Evolutionary conservation across 2,797 vertebrate genomes (phyloP), one percentile per base, ranked within the genome.

Genomic region (Etheostoma nigrum): DNA sequence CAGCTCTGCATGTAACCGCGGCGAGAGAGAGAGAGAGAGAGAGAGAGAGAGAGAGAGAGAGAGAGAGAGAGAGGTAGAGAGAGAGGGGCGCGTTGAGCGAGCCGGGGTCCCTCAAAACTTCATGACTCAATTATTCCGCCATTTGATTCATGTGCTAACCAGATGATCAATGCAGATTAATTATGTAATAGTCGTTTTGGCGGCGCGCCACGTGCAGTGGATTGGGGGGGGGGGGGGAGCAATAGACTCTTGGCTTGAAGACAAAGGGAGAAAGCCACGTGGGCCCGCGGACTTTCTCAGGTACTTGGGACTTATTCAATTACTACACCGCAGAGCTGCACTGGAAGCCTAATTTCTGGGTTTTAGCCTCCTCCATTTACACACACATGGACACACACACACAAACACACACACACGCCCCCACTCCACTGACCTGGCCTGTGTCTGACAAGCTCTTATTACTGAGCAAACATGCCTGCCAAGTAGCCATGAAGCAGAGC

Each of bases 91-190:
- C 30, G 0, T 13, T 1, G 36, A 23, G 57, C 6, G 44, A 66
- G 21, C 23, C 5, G 8, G 68, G 70, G 67, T 40, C 36, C 79
- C 84, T 81, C 74, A 60, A 79, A 86, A 87, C 86, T 80, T 89
- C 89, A 89, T 80, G 81, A 90, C 88, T 91, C 88, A 86, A 92
- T 93, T 95, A 95, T 95, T 95, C 95, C 88, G 89, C 80, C 94
- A 94, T 96, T 95, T 95, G 94, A 95, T 96, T 96, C 94, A 96
- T 96, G 95, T 86, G 89, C 95, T 96, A 96, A 97, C 95, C 94
- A 95, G 95, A 94, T 95, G 96, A 97, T 97, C 95, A 94, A 96
- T 97, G 95, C 92, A 94, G 94, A 95, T 97, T 97, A 96, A 97
- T 97, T 97, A 95, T 91, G 91, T 96, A 96, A 96, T 95, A 95